Conservation (phyloP, 2,797 vertebrate genomes). For the Otolemur crassicaudatus region DNA sequence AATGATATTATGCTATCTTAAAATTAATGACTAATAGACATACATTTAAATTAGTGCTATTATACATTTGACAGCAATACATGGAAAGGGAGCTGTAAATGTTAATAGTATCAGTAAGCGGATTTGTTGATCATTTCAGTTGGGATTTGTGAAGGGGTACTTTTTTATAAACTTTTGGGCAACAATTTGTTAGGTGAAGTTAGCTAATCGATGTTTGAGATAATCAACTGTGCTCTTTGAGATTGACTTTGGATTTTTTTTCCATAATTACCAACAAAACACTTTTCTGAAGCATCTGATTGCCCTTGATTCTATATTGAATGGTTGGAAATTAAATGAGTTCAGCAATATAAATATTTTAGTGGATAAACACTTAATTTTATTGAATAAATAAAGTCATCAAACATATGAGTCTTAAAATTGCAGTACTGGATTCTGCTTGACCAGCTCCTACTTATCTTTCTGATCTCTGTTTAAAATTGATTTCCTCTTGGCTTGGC, state of each 20-base stretch:
- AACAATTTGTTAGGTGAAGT: constrained; percentile 1
- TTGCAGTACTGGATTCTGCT: neutral
- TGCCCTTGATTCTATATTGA: constrained; percentile 17
- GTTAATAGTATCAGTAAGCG: neutral
- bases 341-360: constrained; percentile 52
- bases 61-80: neutral
- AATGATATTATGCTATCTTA: constrained; percentile 20
- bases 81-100: neutral
- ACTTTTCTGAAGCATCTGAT: constrained; percentile 30
- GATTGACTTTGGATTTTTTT: constrained; percentile 39
- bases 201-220: constrained; percentile 37
- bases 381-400: constrained; percentile 8
- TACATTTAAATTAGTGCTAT: constrained; percentile 19
- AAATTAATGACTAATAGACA: neutral
- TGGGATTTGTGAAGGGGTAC: neutral
- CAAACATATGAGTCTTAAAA: neutral
- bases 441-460: constrained; percentile 22
- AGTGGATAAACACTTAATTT: constrained; percentile 37
- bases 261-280: neutral
- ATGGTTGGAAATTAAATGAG: constrained; percentile 55
- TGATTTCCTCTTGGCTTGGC: neutral
- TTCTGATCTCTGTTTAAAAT: constrained; percentile 47
- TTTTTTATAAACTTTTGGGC: constrained; percentile 30
- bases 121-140: neutral
- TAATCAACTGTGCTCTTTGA: constrained; percentile 19